Percentiles rank a stretch among this genome's conserved stretches.
phyloP scores from a whole-genome alignment of 2,888 invertebrate species.

The Fragum fragum region DNA sequence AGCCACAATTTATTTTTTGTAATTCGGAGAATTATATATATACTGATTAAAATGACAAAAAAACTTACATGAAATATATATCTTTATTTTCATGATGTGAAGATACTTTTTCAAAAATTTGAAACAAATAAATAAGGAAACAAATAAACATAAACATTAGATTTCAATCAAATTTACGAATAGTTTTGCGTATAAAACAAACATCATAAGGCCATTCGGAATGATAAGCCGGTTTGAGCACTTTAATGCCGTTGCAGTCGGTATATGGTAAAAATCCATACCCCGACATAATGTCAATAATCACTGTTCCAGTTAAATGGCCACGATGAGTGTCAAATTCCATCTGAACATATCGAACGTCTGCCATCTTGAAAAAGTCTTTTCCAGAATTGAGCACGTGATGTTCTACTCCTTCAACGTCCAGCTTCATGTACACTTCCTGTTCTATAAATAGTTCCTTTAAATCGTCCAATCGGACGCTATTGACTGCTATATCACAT shows the following conservation, averaged over 20 bases:
- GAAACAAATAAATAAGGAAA: background rate
- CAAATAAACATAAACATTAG: no score
- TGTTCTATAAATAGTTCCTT: constrained; percentile 15
- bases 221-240: constrained; percentile 10
- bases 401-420: constrained; percentile 23
- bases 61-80: no score
- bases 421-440: constrained; percentile 26
- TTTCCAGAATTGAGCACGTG: constrained; percentile 17
- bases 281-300: constrained; percentile 27
- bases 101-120: no score
- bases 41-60: no score
- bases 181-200: constrained; percentile 20
- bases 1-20: no score
- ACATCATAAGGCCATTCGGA: constrained; percentile 30
- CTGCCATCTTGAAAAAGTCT: constrained; percentile 28
- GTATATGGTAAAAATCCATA: constrained; percentile 35
- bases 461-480: constrained; percentile 27
- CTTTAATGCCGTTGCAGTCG: constrained; percentile 13
- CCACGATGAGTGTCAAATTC: constrained; percentile 27
- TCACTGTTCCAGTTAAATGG: constrained; percentile 20
- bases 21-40: no score
- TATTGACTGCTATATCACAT: constrained; percentile 18
- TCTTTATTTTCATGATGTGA: no score
- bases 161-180: background rate
- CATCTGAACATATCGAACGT: constrained; percentile 30